Conservation (phyloP, 2,888 invertebrate species). For the Athetis lepigone region DNA sequence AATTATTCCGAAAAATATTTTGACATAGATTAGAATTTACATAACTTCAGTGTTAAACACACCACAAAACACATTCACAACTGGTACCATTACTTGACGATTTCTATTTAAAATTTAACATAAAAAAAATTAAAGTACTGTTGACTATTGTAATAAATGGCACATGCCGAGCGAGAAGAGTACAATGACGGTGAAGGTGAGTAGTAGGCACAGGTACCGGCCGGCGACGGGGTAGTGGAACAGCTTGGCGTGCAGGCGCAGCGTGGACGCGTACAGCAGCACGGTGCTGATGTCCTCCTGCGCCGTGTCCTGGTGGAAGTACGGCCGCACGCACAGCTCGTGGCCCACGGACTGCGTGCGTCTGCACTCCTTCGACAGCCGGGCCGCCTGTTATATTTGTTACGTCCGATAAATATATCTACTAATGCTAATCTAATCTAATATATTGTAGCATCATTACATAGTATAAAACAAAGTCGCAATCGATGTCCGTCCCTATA, state of each 20-base stretch:
- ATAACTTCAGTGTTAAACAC: conserved; percentile 8
- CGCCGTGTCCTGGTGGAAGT: conserved; percentile 94
- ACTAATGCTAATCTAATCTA: too few relatives aligned
- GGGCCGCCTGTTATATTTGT: conserved; percentile 91
- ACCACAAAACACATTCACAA: conserved; percentile 38
- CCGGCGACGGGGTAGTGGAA: conserved; percentile 94
- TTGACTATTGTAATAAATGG: conserved; percentile 88
- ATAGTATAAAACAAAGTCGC: too few relatives aligned
- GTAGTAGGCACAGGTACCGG: conserved; percentile 92
- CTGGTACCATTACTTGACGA: conserved; percentile 21
- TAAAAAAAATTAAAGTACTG: conserved; percentile 22
- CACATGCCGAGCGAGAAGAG: conserved; percentile 94
- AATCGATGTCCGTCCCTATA: too few relatives aligned
- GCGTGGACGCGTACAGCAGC: conserved; percentile 93
- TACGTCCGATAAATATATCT: neutral
- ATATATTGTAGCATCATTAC: too few relatives aligned
- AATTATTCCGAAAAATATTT: conserved; percentile 8
- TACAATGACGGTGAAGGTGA: conserved; percentile 91
- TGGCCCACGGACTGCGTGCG: conserved; percentile 94
- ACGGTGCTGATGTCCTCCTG: conserved; percentile 94
- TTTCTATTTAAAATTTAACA: conserved; percentile 14
- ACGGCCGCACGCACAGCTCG: conserved; percentile 94
- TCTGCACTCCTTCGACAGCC: conserved; percentile 93
- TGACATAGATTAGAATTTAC: conserved; percentile 8
- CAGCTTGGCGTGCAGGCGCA: conserved; percentile 94